A percentile compares a stretch with the other conserved stretches of the same genome.
Conservation (phyloP, 2,113 vertebrate species). For the Aramus guarauna region DNA sequence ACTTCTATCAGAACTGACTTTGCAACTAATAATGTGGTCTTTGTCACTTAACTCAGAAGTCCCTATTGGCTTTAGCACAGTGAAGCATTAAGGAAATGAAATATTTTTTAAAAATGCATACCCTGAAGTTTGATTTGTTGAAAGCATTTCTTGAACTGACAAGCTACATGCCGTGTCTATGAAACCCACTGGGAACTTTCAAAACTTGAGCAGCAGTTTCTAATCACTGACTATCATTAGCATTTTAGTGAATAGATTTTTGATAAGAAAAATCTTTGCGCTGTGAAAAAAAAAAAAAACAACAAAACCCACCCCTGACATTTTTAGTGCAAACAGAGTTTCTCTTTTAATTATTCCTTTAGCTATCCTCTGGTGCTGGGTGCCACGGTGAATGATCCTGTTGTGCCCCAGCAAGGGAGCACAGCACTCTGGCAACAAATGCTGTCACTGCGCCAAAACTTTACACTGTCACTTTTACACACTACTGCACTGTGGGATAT, state of each 20-base stretch:
- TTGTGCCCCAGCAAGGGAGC: not conserved
- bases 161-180: slow-evolving; percentile 74
- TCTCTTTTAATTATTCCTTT: slow-evolving; percentile 58
- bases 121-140: slow-evolving; percentile 77
- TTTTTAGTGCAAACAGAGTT: slow-evolving; percentile 53
- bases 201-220: slow-evolving; percentile 77
- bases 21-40: slow-evolving; percentile 68
- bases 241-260: slow-evolving; percentile 77
- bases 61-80: slow-evolving; percentile 71
- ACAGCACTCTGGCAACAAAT: not conserved
- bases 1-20: slow-evolving; percentile 63
- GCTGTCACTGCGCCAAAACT: not conserved
- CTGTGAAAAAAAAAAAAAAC: slow-evolving; percentile 24
- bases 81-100: slow-evolving; percentile 79
- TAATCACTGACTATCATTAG: slow-evolving; percentile 81
- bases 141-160: slow-evolving; percentile 75
- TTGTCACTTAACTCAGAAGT: slow-evolving; percentile 71
- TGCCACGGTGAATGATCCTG: not conserved
- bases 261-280: slow-evolving; percentile 76
- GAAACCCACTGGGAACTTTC: slow-evolving; percentile 77
- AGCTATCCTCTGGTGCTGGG: not conserved
- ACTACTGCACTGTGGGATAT: not conserved
- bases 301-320: not conserved
- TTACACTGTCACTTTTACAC: not conserved
- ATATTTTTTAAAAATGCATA: slow-evolving; percentile 51